phyloP scores from a whole-genome alignment of 2,888 invertebrate species.

The Andrena bucephala region DNA sequence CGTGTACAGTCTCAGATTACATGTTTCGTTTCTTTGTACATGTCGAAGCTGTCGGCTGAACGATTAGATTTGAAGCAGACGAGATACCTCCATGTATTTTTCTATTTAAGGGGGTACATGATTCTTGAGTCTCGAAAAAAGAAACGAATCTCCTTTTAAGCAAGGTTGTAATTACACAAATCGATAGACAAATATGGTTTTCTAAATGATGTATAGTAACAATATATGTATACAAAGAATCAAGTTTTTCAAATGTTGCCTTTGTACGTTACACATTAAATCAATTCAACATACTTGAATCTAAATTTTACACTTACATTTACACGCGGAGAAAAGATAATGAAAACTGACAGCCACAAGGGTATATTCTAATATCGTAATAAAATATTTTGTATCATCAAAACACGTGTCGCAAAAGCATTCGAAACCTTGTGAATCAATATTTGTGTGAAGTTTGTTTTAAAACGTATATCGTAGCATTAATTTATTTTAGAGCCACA shows the following conservation, averaged over 20 bases:
- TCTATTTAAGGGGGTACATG: constrained; percentile 63
- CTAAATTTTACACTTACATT: constrained; percentile 20
- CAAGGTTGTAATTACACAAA: constrained; percentile 40
- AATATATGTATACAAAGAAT: constrained; percentile 13
- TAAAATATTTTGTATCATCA: constrained; percentile 33
- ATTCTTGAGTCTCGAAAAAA: constrained; percentile 46
- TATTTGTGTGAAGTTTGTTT: constrained; percentile 13
- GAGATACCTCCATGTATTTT: constrained; percentile 52
- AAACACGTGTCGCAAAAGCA: constrained; percentile 20
- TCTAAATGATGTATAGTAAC: constrained; percentile 35
- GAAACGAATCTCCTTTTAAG: constrained; percentile 28
- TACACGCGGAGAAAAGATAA: constrained; percentile 17
- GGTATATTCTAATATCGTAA: constrained; percentile 34
- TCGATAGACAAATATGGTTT: constrained; percentile 35
- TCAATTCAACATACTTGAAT: constrained; percentile 21
- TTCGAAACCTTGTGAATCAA: constrained; percentile 22
- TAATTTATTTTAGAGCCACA: background rate
- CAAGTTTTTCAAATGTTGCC: constrained; percentile 37
- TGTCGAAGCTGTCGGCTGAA: constrained; percentile 44
- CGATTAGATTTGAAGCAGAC: constrained; percentile 40
- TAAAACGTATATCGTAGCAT: background rate
- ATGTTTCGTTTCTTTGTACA: constrained; percentile 51
- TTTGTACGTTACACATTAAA: constrained; percentile 29
- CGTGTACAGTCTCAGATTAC: constrained; percentile 55
- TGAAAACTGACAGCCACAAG: constrained; percentile 15